Base-by-base conservation (phyloP, 2,888 invertebrate species). In the Platerodrilus igneus region DNA sequence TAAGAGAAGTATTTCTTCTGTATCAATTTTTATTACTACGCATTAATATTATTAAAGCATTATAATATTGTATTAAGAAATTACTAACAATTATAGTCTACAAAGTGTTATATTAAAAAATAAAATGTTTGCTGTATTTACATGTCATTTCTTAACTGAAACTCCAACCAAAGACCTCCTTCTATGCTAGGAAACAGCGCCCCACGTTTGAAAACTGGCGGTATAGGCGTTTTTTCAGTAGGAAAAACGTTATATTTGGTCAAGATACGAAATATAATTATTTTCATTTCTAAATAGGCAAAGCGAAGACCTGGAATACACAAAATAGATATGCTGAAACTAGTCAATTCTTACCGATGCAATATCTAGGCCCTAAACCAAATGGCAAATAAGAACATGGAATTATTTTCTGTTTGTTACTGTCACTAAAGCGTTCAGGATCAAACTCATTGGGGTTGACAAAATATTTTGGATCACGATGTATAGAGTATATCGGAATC, bases 381-480 rank as follows among this genome's bases (percentile, higher is more conserved):
- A 77, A 77, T 0, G 75, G 71, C 25, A 76, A 43, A 49, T 69
- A 76, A 37, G 72, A 56, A 51, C 71, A 71, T 1, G 72, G 66
- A 1, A 70, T 67, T 30, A 74, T 65, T 6, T 70, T 63, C 13
- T 64, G 64, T 53, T 70, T 75, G 45, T 71, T 72, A n/a, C 74
- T 74, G 0, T 67, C 66, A 48, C 69, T 66, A 51, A 77, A 77
- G 34, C 77, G 62, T 43, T 75, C 75, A 1, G 73, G 73, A 18
- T 63, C 64, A 48, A 75, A 74, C 28, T 65, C 59, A 1, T 71
- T 56, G 0, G 78, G 77, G 13, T 77, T 67, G 0, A 74, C 72
- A 50, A 72, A 78, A 47, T 69, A 64, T 6, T 73, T 62, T 0
- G 73, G 68, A 51, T 78, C 76, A 61, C 70, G 71, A 36, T 77